Base-by-base conservation (phyloP, 2,888 invertebrate species). In the Alloscopus bannaensis region DNA sequence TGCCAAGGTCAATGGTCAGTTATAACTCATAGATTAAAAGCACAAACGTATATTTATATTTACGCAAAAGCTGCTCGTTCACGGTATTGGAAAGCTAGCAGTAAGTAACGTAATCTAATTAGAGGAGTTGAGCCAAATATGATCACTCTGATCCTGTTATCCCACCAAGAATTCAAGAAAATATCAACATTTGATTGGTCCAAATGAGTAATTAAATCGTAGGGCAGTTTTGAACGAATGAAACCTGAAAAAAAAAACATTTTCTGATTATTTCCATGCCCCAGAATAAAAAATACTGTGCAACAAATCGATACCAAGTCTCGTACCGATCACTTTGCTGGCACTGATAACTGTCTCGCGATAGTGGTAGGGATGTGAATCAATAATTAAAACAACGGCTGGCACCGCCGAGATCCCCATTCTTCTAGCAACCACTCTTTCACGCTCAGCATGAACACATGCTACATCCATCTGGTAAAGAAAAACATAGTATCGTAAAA, bases 101-200 rank as follows among this genome's bases (percentile, higher is more conserved):
- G 91, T 83, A 97, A 90, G 89, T 97, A 98, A 83, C 98, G 90
- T 71, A 98, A 90, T 66, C 96, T 91, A 70, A 95, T 92, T 13
- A 92, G 91, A 87, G 95, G 94, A 47, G 88, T 87, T 20, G 87
- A 87, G 50, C 88, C 88, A 88, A 97, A 95, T 86, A 98, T 93
- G 72, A 98, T 89, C 31, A 95, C 96, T 83, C 97, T 91, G 50
- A 98, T 95, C 88, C 93, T 92, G 89, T 98, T 98, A 89, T 98
- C 98, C 80, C 92, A 92, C 94, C 97, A 98, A 69, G 96, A 96
- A 57, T 91, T 92, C 31, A 98, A 91, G 88, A 97, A 98, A 6
- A 90, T 90, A 62, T 94, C 93, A 42, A 94, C 90, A 87, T 93
- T 94, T 31, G 91, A 89, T 86, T 94, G 93, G 72, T 91, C 91